Base-by-base conservation (phyloP, 2,797 vertebrate genomes). In the Sebastolobus altivelis region DNA sequence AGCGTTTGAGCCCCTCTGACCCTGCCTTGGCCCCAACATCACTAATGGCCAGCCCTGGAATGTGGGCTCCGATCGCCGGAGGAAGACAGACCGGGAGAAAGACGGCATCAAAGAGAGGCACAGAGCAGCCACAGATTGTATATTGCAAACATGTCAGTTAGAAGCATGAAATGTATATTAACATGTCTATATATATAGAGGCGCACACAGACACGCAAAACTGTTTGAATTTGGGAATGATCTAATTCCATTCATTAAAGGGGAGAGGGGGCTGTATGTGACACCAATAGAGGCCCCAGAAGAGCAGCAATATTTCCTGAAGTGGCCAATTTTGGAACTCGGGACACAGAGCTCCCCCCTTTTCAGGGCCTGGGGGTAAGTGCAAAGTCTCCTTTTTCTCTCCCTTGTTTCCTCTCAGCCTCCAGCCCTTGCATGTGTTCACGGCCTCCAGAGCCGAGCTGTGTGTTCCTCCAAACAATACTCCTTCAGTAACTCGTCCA, bases 1-100 rank as follows among this genome's bases (percentile, higher is more conserved):
- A 85, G 89, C 92, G 82, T 97, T 97, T 97, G 96, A 97, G 95
- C 95, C 96, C 96, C 96, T 83, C 92, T 97, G 97, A 98, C 97
- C 97, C 96, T 93, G 96, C 87, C 91, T 92, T 97, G 97, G 96
- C 97, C 97, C 95, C 95, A 87, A 93, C 96, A 95, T 96, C 94
- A 91, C 96, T 97, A 98, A 98, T 97, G 97, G 96, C 95, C 95
- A 93, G 95, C 94, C 94, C 94, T 95, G 97, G 97, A 98, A 98
- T 98, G 97, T 95, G 95, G 96, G 95, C 94, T 95, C 94, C 80
- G 89, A 94, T 93, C 77, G 78, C 76, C 60, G 37, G 79, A 92
- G 93, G 94, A 90, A 86, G 78, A 82, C 59, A 63, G 76, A 76
- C 68, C 16, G 38, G 60, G 60, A 68, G 61, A 75, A 54, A 82